These are phyloP conservation scores for Festucalex cinctus DNA, from an alignment of 2,113 vertebrate genomes.

Conservation along the genomic window DNA sequence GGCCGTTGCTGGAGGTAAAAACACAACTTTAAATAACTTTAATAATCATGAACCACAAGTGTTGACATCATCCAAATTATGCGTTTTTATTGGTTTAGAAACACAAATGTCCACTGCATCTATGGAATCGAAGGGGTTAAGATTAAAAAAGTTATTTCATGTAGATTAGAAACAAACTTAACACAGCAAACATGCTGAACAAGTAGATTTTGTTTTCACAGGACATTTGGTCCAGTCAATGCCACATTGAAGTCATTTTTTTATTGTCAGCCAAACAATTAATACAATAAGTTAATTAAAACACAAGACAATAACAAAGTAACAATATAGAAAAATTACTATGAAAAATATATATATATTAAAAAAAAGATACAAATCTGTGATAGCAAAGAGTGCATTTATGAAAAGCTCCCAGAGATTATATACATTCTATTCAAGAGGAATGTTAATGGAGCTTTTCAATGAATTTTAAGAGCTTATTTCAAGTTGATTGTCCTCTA, in stretches of 20 bases:
- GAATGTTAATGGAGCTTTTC: constrained; percentile 35
- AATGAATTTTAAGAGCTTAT: background rate
- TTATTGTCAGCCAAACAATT: background rate
- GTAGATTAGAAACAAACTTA: background rate
- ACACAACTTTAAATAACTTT: no score
- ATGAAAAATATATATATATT: background rate
- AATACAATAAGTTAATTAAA: constrained; percentile 2
- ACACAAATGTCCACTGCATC: no score
- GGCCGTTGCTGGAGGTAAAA: no score
- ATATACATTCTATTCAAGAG: constrained; percentile 1
- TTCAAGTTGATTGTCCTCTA: background rate
- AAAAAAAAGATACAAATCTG: background rate
- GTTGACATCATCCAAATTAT: no score
- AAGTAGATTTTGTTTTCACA: constrained; percentile 5
- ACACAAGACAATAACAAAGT: background rate
- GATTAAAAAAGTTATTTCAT: background rate
- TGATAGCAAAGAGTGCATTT: background rate
- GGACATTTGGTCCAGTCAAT: constrained; percentile 1
- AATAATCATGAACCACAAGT: no score
- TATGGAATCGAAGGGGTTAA: no score
- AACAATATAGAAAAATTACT: background rate
- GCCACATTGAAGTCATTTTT: background rate
- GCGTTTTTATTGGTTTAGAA: no score
- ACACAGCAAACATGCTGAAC: constrained; percentile 1
- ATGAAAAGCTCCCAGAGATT: background rate